phyloP scores from a whole-genome alignment of 1,140 invertebrate genomes.

The Propsilocerus akamusi region DNA sequence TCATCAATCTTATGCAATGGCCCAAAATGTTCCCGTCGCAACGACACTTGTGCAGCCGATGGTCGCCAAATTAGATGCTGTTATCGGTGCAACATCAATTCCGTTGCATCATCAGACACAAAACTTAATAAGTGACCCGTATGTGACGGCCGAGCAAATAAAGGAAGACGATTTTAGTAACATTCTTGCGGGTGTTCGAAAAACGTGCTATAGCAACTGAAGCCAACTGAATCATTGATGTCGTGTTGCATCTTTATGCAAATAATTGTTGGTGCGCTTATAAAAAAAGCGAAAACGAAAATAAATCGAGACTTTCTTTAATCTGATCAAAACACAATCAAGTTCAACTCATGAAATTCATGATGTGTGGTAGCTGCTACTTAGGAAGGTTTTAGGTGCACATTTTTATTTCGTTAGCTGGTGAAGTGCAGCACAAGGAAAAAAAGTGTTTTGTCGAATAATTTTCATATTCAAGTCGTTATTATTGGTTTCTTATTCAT shows the following conservation, averaged over 20 bases:
- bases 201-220: slow-evolving; percentile 72
- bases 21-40: not conserved
- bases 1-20: slow-evolving; percentile 2
- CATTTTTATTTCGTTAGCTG: too few relatives aligned
- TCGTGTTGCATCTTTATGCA: too few relatives aligned
- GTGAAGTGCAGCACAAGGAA: too few relatives aligned
- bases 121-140: slow-evolving; percentile 12
- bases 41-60: slow-evolving; percentile 23
- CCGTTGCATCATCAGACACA: slow-evolving; percentile 8
- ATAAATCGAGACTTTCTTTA: too few relatives aligned
- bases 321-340: too few relatives aligned
- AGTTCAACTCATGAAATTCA: slow-evolving; percentile 3
- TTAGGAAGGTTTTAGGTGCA: not conserved
- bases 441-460: not conserved
- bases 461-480: not conserved
- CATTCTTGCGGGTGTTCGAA: slow-evolving; percentile 63
- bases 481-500: too few relatives aligned
- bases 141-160: slow-evolving; percentile 27
- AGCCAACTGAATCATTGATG: too few relatives aligned
- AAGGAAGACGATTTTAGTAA: slow-evolving; percentile 72
- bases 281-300: too few relatives aligned
- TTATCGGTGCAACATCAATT: slow-evolving; percentile 7
- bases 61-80: slow-evolving; percentile 9
- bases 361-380: not conserved
- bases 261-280: too few relatives aligned